A percentile compares a stretch with the other conserved stretches of the same genome.
These are phyloP conservation scores for Drosophila rhopaloa DNA, from an alignment of 1,140 invertebrate genomes.

Conservation along the genomic window DNA sequence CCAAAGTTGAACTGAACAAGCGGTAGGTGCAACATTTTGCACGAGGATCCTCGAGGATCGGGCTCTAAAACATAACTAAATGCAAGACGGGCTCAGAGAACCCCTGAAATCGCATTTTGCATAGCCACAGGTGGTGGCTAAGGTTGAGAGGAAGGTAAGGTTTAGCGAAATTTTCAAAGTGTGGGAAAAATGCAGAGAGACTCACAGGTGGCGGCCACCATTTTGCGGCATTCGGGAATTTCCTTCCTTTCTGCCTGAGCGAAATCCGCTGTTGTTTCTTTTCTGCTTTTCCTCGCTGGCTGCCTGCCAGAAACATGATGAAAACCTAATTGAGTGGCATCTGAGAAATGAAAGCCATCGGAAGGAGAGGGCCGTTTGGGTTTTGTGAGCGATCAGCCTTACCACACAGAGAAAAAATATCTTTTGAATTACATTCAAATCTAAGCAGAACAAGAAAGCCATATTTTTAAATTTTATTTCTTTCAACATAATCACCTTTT, in stretches of 20 bases:
- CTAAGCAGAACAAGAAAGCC: too few relatives aligned
- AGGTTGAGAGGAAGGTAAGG: not conserved
- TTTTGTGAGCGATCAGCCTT: conserved; percentile 9
- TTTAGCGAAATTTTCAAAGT: conserved; percentile 7
- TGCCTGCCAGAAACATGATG: conserved; percentile 58
- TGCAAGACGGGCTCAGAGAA: not conserved
- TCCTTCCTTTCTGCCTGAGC: conserved; percentile 44
- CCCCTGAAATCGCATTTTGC: conserved; percentile 22
- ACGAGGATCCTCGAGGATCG: conserved; percentile 50
- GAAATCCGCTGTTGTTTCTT: conserved; percentile 54
- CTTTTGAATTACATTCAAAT: not conserved
- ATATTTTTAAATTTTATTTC: too few relatives aligned
- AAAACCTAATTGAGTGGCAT: conserved; percentile 75
- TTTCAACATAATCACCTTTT: too few relatives aligned
- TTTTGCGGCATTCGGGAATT: conserved; percentile 43
- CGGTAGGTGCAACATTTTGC: conserved; percentile 62
- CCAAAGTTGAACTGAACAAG: conserved; percentile 24
- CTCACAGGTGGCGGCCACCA: conserved; percentile 61
- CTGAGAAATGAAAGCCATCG: conserved; percentile 39
- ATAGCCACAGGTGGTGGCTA: conserved; percentile 66
- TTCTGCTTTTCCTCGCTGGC: conserved; percentile 35
- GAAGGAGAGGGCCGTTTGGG: conserved; percentile 14
- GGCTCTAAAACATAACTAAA: conserved; percentile 63
- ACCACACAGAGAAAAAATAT: conserved; percentile 8
- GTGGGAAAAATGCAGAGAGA: conserved; percentile 40